Conservation (phyloP, 2,888 invertebrate genomes). For the Perdita meconis region DNA sequence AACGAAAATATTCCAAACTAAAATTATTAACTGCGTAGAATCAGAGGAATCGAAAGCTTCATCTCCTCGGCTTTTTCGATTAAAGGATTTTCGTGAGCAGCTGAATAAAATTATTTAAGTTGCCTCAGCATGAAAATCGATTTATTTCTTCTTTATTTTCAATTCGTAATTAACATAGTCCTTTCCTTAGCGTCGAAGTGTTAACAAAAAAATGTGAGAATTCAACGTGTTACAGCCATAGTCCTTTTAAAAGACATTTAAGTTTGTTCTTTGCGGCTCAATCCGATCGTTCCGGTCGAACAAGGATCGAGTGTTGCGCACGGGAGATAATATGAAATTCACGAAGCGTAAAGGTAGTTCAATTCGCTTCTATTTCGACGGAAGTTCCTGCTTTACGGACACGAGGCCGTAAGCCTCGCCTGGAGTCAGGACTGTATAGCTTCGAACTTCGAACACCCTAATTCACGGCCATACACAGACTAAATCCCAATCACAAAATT, state of each 20-base stretch:
- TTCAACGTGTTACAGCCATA: not conserved
- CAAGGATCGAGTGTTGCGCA: conserved; percentile 64
- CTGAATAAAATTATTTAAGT: conserved; percentile 57
- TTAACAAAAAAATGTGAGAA: not conserved
- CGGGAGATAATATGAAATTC: conserved; percentile 71
- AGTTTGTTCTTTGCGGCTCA: conserved; percentile 46
- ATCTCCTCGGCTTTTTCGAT: conserved; percentile 3
- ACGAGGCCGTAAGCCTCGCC: conserved; percentile 52
- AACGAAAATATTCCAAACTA: conserved; percentile 14
- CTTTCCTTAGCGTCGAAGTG: not conserved
- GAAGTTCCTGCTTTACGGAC: conserved; percentile 77
- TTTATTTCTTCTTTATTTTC: too few species aligned
- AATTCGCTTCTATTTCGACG: conserved; percentile 75
- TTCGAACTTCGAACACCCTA: too few species aligned
- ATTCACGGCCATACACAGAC: too few species aligned
- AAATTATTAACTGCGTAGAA: conserved; percentile 25
- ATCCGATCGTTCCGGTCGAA: conserved; percentile 64
- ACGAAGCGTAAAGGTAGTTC: conserved; percentile 72
- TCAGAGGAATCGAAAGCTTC: conserved; percentile 38
- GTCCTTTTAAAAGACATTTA: too few species aligned
- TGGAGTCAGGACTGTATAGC: conserved; percentile 58
- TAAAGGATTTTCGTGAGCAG: conserved; percentile 37
- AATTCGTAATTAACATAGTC: not conserved
- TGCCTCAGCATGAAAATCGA: not conserved
- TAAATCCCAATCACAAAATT: not conserved